A percentile compares a stretch with the other conserved stretches of the same genome.
Conservation (phyloP, 2,888 invertebrate species). For the Xestobium rufovillosum region DNA sequence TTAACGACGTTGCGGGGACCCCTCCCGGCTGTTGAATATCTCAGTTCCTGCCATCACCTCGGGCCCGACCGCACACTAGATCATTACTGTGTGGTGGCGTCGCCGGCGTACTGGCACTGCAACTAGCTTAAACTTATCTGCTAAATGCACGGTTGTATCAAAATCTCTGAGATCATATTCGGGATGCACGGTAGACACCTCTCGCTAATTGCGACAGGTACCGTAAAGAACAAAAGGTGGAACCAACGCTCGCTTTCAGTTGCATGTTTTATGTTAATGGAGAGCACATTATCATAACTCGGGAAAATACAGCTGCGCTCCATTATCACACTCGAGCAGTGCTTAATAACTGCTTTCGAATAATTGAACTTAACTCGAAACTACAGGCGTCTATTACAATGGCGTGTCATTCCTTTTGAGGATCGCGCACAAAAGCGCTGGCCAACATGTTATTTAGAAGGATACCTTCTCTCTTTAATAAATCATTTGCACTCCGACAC, state of each 20-base stretch:
- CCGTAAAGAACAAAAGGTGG: conserved; percentile 14
- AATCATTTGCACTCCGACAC: too few species aligned
- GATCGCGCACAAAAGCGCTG: not conserved
- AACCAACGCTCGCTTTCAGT: conserved; percentile 15
- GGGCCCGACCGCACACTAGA: conserved; percentile 31
- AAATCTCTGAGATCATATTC: conserved; percentile 20
- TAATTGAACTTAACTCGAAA: not conserved
- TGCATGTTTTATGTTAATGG: conserved; percentile 25
- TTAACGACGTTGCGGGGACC: conserved; percentile 28
- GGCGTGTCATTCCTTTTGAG: not conserved
- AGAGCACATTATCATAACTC: conserved; percentile 25
- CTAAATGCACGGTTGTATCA: conserved; percentile 25
- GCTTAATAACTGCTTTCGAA: conserved; percentile 3
- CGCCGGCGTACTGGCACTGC: conserved; percentile 28
- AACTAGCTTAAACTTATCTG: conserved; percentile 21
- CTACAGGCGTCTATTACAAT: not conserved
- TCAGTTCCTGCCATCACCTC: conserved; percentile 28
- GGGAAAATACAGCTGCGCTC: conserved; percentile 21
- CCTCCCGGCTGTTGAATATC: conserved; percentile 28
- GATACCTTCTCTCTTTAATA: too few species aligned
- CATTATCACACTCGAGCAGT: conserved; percentile 2
- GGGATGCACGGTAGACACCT: conserved; percentile 14
- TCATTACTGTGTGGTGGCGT: conserved; percentile 31
- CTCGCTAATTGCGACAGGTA: conserved; percentile 18
- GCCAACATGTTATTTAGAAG: not conserved